Percentiles rank a stretch among this genome's conserved stretches.
Conservation (phyloP, 2,113 vertebrate genomes). For the Eurypyga helias region DNA sequence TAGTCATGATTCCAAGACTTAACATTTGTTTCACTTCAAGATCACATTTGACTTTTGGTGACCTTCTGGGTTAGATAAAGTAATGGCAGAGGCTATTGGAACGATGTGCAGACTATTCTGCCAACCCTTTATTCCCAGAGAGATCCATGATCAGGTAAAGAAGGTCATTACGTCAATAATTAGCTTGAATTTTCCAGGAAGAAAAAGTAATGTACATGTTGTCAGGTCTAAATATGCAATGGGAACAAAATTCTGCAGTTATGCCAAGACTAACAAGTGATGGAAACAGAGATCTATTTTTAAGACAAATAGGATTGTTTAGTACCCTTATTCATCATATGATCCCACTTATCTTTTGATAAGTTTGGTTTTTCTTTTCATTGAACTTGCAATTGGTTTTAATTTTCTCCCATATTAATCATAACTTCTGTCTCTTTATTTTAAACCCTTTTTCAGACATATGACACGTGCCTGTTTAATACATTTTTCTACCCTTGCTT, state of each 20-base stretch:
- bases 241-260: constrained; percentile 39
- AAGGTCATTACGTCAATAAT: not conserved
- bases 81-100: not conserved
- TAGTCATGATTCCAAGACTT: not conserved
- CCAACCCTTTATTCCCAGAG: constrained; percentile 23
- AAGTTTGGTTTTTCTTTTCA: not conserved
- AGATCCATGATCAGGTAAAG: constrained; percentile 19
- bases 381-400: not conserved
- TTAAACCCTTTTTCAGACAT: not conserved
- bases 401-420: constrained; percentile 1
- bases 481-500: not conserved
- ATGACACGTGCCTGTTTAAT: not conserved
- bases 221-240: constrained; percentile 31
- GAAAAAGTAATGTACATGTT: not conserved
- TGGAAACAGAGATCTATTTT: constrained; percentile 41
- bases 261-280: constrained; percentile 48
- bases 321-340: not conserved
- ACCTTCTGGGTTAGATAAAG: not conserved
- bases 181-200: constrained; percentile 32
- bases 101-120: not conserved
- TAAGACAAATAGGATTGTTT: not conserved
- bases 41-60: not conserved
- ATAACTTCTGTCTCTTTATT: not conserved
- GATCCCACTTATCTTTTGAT: not conserved
- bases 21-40: not conserved